Evolutionary conservation across 1,140 invertebrate genomes (phyloP).

Genomic region (Neotoxoptera formosana): DNA sequence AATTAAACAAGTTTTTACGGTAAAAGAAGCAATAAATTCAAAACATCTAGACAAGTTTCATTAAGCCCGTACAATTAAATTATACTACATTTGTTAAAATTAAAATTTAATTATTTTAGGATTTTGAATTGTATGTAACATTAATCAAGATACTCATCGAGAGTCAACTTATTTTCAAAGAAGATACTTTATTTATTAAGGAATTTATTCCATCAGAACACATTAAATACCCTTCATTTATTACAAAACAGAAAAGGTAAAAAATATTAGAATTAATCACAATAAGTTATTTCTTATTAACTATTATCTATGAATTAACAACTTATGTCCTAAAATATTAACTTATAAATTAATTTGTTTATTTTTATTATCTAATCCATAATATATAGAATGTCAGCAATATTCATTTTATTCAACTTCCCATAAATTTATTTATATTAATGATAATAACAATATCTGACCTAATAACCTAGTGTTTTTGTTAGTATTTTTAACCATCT

Average conservation of each 20-base stretch:
- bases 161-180: conserved; percentile 53
- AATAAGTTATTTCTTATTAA: background rate
- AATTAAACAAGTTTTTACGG: background rate
- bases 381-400: background rate
- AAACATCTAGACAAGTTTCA: background rate
- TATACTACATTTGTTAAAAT: background rate
- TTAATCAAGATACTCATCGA: conserved; percentile 45
- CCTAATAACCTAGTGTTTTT: background rate
- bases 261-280: background rate
- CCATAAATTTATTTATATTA: background rate
- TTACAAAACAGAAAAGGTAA: conserved; percentile 48
- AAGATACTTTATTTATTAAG: conserved; percentile 50
- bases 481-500: background rate
- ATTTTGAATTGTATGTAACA: conserved; percentile 6
- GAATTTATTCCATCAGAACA: conserved; percentile 45
- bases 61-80: background rate
- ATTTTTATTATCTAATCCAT: background rate
- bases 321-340: background rate
- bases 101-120: conserved; percentile 14
- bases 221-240: background rate
- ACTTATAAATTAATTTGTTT: background rate
- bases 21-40: background rate
- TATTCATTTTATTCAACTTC: background rate
- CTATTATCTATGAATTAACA: too few relatives aligned
- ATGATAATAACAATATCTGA: background rate